Conservation (phyloP, 2,888 invertebrate species). For the Oligia latruncula region DNA sequence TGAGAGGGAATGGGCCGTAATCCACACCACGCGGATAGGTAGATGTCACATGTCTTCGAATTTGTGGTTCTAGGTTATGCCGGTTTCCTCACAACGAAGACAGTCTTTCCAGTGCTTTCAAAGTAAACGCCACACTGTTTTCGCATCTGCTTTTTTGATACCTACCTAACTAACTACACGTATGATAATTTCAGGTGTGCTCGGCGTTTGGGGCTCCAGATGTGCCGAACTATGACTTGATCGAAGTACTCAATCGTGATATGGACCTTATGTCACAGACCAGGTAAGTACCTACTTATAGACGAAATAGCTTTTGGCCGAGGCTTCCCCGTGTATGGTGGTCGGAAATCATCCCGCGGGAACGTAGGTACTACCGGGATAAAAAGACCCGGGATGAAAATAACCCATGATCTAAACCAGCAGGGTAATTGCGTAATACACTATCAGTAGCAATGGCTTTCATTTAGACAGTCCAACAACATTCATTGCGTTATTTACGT, state of each 20-base stretch:
- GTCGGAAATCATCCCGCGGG: neutral
- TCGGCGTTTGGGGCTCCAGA: conserved; percentile 70
- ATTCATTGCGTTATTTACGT: too few relatives aligned
- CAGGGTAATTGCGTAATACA: too few relatives aligned
- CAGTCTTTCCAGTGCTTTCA: neutral
- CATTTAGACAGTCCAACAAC: too few relatives aligned
- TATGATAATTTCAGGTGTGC: conserved; percentile 66
- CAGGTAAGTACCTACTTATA: conserved; percentile 24
- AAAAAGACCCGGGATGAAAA: neutral
- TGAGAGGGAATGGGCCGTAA: neutral
- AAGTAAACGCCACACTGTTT: neutral
- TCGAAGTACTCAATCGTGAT: conserved; percentile 68
- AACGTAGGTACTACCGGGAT: neutral
- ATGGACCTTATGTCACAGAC: conserved; percentile 65
- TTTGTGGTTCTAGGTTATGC: neutral
- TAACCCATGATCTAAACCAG: neutral
- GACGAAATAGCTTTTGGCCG: neutral
- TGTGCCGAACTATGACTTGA: conserved; percentile 58
- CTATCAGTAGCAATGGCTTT: too few relatives aligned
- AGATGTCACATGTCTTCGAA: neutral
- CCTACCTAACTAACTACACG: too few relatives aligned
- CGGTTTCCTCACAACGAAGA: too few relatives aligned
- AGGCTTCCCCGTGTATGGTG: neutral
- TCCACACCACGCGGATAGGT: neutral
- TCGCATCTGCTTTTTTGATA: too few relatives aligned